Base-by-base conservation (phyloP, 2,797 vertebrate species). In the Microcaecilia unicolor region DNA sequence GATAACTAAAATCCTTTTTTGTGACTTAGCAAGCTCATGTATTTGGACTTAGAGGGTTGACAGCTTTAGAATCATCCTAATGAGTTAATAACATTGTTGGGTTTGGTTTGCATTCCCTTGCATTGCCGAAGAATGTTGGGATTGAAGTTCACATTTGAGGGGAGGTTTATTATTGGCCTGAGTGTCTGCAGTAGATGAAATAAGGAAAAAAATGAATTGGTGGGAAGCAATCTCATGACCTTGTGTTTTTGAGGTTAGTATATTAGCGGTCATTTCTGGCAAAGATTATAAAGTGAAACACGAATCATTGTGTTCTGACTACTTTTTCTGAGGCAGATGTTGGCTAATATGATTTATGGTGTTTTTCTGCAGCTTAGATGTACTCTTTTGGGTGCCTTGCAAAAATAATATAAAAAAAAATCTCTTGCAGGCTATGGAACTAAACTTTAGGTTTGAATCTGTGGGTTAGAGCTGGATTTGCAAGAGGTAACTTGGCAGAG, bases 331-430 rank as follows among this genome's bases (percentile, higher is more conserved):
- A 39, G 9, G 36, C 30, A 32, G 13, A 54, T 45, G 37, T 57
- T 34, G 57, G 1, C 8, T 31, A 8, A 28, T 55, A 47, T 58
- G 51, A 41, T 31, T 48, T 41, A 41, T 20, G n/a, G 9, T 29
- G 37, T 36, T 36, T 63, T 34, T 31, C 47, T 34, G 18, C 37
- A 53, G 34, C 39, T 51, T n/a, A 10, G 3, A 54, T 44, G 26
- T 61, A 58, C 44, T 54, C 18, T 25, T 47, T 46, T 47, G 39
- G 12, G 26, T 42, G 34, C 16, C 22, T 49, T 57, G 15, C 37
- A 29, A 14, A 67, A 40, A 9, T 21, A 25, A 17, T n/a, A n/a
- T n/a, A n/a, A n/a, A n/a, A n/a, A 4, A 31, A 49, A 38, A 6
- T 3, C 33, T 31, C 18, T 32, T 34, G 18, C 53, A 32, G 35